These are phyloP conservation scores for Cynaeus angustus DNA, from an alignment of 2,888 invertebrate genomes.

Conservation along the genomic window DNA sequence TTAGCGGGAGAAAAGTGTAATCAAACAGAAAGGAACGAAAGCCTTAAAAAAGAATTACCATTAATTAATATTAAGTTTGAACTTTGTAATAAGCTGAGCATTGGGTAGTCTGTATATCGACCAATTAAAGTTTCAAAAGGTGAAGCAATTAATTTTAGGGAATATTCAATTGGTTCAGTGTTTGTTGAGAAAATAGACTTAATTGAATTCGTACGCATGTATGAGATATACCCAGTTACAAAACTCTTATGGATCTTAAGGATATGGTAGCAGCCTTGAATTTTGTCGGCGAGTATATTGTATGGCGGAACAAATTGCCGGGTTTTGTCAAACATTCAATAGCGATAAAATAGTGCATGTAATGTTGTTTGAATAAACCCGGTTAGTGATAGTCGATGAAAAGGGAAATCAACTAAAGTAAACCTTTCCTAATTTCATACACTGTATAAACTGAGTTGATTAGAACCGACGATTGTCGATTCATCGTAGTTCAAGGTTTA, in stretches of 20 bases:
- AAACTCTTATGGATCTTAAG: too few species aligned
- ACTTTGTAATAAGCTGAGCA: too few species aligned
- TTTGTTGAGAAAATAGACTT: conserved; percentile 27
- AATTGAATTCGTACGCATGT: neutral
- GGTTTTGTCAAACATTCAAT: conserved; percentile 15
- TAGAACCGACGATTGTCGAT: conserved; percentile 41
- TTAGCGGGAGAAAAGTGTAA: conserved; percentile 22
- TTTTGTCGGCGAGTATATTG: too few species aligned
- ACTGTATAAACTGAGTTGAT: conserved; percentile 39
- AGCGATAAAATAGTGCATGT: conserved; percentile 7
- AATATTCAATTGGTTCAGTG: conserved; percentile 12
- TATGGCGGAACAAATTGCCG: neutral
- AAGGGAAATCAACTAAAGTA: conserved; percentile 33
- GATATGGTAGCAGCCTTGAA: neutral
- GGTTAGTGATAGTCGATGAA: conserved; percentile 24
- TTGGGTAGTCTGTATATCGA: neutral
- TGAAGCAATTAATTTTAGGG: conserved; percentile 16
- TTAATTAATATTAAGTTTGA: conserved; percentile 3
- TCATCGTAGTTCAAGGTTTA: conserved; percentile 31
- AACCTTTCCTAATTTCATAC: conserved; percentile 40
- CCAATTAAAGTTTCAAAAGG: conserved; percentile 2
- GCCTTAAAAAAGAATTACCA: neutral
- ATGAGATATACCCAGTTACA: neutral
- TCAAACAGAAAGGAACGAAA: conserved; percentile 21
- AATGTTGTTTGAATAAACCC: conserved; percentile 26